Conservation (phyloP, 1,140 invertebrate species). For the Hyphantria cunea region DNA sequence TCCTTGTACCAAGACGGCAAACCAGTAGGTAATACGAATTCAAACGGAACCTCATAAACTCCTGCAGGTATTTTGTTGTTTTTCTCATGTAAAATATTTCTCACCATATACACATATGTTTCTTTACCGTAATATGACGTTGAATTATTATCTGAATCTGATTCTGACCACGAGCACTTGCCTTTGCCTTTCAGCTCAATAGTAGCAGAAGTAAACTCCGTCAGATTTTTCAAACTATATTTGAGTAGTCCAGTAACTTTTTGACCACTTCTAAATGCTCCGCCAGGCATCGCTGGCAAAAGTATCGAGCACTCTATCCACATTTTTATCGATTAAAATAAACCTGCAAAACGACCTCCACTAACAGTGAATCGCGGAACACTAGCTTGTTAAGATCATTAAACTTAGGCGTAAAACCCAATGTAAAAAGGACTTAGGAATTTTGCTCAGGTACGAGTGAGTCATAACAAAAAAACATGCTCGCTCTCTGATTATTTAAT, state of each 20-base stretch:
- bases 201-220: conserved; percentile 4
- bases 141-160: not conserved
- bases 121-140: not conserved
- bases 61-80: not conserved
- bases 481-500: too few relatives aligned
- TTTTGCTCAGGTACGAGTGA: too few relatives aligned
- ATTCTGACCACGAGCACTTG: not conserved
- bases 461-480: too few relatives aligned
- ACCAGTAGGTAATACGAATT: conserved; percentile 9
- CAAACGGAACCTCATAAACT: conserved; percentile 3
- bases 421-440: too few relatives aligned
- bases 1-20: conserved; percentile 9
- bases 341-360: too few relatives aligned
- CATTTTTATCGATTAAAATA: too few relatives aligned
- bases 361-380: too few relatives aligned
- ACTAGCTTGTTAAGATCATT: too few relatives aligned
- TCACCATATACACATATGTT: not conserved
- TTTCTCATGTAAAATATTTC: not conserved
- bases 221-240: conserved; percentile 8
- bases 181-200: conserved; percentile 12
- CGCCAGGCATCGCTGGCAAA: too few relatives aligned
- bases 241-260: conserved; percentile 2
- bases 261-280: too few relatives aligned
- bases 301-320: too few relatives aligned
- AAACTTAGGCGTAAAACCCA: too few relatives aligned